Percentiles rank a stretch among this genome's conserved stretches.
Conservation (phyloP, 2,888 invertebrate species). For the Catocala fraxini region DNA sequence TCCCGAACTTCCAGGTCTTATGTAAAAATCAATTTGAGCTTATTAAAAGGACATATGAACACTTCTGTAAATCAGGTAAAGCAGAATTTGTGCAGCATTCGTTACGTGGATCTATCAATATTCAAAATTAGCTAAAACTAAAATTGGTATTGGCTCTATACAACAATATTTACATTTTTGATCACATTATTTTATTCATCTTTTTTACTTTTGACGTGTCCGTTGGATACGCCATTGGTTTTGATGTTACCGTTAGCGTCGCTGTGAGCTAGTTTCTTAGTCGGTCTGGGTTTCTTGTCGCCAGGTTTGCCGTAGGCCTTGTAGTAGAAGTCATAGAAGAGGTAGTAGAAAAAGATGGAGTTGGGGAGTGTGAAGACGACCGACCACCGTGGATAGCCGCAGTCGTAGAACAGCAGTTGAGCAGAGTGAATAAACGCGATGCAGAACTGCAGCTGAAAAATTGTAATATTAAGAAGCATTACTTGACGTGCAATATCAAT, state of each 20-base stretch:
- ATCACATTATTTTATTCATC: slow-evolving; percentile 38
- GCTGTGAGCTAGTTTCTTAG: slow-evolving; percentile 53
- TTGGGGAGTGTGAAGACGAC: slow-evolving; percentile 95
- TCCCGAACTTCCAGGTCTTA: background rate
- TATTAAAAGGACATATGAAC: background rate
- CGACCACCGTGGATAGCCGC: slow-evolving; percentile 95
- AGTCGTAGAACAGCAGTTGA: slow-evolving; percentile 94
- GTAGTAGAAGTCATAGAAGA: slow-evolving; percentile 97
- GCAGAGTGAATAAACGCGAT: slow-evolving; percentile 95
- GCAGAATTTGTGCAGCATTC: slow-evolving; percentile 27
- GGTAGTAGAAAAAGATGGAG: slow-evolving; percentile 96
- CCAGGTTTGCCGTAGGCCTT: slow-evolving; percentile 89
- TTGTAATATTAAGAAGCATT: slow-evolving; percentile 10
- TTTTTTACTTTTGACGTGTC: slow-evolving; percentile 35
- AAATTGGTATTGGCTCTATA: slow-evolving; percentile 47
- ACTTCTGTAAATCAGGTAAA: background rate
- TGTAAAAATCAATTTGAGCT: background rate
- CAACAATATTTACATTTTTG: slow-evolving; percentile 46
- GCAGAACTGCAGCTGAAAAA: slow-evolving; percentile 95
- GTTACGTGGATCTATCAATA: slow-evolving; percentile 39
- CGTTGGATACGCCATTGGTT: slow-evolving; percentile 29
- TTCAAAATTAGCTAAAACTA: slow-evolving; percentile 51
- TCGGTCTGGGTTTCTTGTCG: slow-evolving; percentile 55
- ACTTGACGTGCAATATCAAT: no score
- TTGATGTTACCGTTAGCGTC: slow-evolving; percentile 51